Evolutionary conservation across 2,888 invertebrate genomes (phyloP), one percentile per base, ranked within the genome.

Genomic region (Lochmaea crataegi): DNA sequence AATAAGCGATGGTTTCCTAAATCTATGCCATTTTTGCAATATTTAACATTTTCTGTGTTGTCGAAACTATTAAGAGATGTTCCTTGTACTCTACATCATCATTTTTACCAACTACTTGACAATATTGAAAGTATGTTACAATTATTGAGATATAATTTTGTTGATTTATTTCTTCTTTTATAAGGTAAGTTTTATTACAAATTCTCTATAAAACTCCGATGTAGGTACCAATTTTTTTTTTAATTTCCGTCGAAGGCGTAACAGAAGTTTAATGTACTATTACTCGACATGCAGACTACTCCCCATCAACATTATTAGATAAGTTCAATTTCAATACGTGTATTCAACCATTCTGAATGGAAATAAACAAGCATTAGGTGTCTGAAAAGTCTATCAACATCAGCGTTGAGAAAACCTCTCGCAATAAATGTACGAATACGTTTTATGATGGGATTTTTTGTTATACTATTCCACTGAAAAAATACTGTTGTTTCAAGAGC

Each of bases 301-400:
- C 9, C 4, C 11, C 7, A 57, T 57, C 22, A 57, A 57, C 57
- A 26, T 57, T 57, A 26, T 57, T 26, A 22, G 11, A 22, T 57
- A 26, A 22, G 26, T 57, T 26, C 11, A 14, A 26, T 57, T 57
- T 57, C 57, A 57, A 26, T 57, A 57, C 18, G 26, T 26, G 11
- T 26, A 57, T 18, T 57, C 57, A 26, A 18, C 16, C 57, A 26
- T 57, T 57, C 12, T 57, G 14, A 14, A 32, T 32, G n/a, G 11
- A 58, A 58, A 38, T 58, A 38, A 58, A 58, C n/a, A 58, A 58
- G 38, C 58, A 38, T 58, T 58, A 58, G n/a, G n/a, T 26, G 26
- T 2, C 9, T 22, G 58, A n/a, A 58, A 58, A 58, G 58, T 26
- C 32, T 32, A 58, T 58, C 32, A 58, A 26, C 26, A 32, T 16